A percentile compares a stretch with the other conserved stretches of the same genome.
Conservation (phyloP, 2,797 vertebrate species). For the Podargus strigoides region DNA sequence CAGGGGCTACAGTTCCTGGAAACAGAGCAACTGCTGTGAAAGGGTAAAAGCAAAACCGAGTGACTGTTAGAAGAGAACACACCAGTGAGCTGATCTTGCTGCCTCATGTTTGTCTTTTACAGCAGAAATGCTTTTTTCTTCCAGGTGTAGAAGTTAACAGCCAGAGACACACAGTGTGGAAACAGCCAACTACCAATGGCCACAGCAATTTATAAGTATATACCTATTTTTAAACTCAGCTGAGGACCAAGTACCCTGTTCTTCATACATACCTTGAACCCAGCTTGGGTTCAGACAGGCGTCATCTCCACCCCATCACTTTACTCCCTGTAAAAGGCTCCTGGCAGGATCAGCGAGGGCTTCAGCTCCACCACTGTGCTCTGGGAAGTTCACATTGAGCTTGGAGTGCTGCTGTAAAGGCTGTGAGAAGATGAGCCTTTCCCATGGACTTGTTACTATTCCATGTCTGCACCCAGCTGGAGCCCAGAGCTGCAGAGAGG, state of each 20-base stretch:
- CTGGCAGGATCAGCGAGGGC: neutral
- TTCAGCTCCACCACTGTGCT: neutral
- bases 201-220: neutral
- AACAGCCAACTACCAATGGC: neutral
- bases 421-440: constrained; percentile 55
- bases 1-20: neutral
- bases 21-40: neutral
- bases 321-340: neutral
- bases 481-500: constrained; percentile 23
- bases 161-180: neutral
- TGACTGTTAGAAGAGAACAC: neutral
- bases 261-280: neutral
- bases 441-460: constrained; percentile 48
- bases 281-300: neutral
- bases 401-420: neutral
- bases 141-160: neutral
- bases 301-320: neutral
- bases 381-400: neutral
- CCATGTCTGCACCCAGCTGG: constrained; percentile 40
- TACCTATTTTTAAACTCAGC: neutral
- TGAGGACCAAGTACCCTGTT: neutral
- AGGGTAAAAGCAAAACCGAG: neutral
- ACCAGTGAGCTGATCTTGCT: neutral
- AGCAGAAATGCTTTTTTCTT: neutral
- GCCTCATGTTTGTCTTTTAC: neutral